Evolutionary conservation across 2,797 vertebrate species (phyloP), one percentile per base, ranked within the genome.

Genomic region (Typhlichthys eigenmanni): DNA sequence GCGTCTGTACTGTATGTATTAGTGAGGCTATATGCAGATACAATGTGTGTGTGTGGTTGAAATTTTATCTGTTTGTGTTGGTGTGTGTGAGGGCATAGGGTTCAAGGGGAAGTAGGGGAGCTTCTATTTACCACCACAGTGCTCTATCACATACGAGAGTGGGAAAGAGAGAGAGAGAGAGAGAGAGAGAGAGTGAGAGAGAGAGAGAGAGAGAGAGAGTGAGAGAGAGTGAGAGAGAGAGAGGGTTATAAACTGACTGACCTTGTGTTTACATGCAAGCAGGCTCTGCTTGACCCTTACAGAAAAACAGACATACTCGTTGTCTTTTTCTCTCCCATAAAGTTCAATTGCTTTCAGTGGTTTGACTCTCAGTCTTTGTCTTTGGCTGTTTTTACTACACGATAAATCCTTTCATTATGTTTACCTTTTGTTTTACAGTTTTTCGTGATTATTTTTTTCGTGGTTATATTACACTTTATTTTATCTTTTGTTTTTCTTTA

Each of bases 71-170:
- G 38, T 64, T 62, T 52, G 58, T 54, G 13, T 62, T 69, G 17
- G 43, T 62, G 55, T 58, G 17, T n/a, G 48, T 58, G 55, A 34
- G 50, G 64, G 2, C 56, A 47, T 64, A 45, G 32, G 58, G 13
- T 38, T 88, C 79, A 82, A 66, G 62, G 80, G 77, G 32, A 66
- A 74, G 73, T 38, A 5, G 53, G 67, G 57, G 61, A 19, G 67
- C 58, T 85, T 60, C 64, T 81, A 86, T 12, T 12, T 82, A 82
- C 79, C 47, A 48, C 32, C 58, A 47, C 1, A 53, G 45, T 55
- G 70, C 72, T 85, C 66, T 76, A 67, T 82, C 65, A 74, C 29
- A 64, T 48, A 45, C 46, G 59, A 50, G 50, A 66, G 69, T 7
- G 61, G 17, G 49, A 51, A 14, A 51, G 14, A 13, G 34, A 2